Base-by-base conservation (phyloP, 2,113 vertebrate genomes). In the Lepus europaeus region DNA sequence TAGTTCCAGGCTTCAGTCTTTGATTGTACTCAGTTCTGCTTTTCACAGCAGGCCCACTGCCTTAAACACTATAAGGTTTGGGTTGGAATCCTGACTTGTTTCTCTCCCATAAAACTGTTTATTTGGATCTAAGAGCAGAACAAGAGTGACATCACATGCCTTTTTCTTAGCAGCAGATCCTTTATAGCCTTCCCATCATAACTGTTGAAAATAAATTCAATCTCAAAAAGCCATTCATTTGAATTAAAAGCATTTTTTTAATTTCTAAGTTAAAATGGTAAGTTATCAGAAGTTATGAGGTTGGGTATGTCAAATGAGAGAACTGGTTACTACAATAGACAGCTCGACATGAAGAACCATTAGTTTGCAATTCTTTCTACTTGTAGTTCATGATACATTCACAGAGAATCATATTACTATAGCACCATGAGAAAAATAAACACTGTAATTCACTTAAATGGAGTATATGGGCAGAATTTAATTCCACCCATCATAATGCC, bases 1-100 rank as follows among this genome's bases (percentile, higher is more conserved):
- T 61, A 73, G n/a, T 90, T 96, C 90, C 85, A 92, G 92, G 87
- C 73, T 79, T 25, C 27, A 82, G 14, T 87, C 25, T 91, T 66
- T 86, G 56, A 80, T 85, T 82, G 90, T 80, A 39, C 23, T 70
- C 27, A 74, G 33, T 61, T 59, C 56, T 59, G 56, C 19, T 17
- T 70, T 96, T 82, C 84, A 36, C 27, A 69, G 8, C 8, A 81
- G 56, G 19, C 31, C 19, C 36, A 23, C 33, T 72, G 59, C 8
- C 39, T 87, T 66, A 59, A 92, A 64, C 36, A 17, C 39, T 88
- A 39, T 25, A 78, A 86, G 22, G 19, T 83, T 33, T 79, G 27
- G 10, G 17, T 66, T 69, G 7, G 27, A 92, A 87, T 92, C 23
- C 77, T 39, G 33, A 29, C 64, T 36, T 89, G 1, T 86, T 68